phyloP scores from a whole-genome alignment of 2,797 vertebrate genomes.

The Euthynnus affinis region DNA sequence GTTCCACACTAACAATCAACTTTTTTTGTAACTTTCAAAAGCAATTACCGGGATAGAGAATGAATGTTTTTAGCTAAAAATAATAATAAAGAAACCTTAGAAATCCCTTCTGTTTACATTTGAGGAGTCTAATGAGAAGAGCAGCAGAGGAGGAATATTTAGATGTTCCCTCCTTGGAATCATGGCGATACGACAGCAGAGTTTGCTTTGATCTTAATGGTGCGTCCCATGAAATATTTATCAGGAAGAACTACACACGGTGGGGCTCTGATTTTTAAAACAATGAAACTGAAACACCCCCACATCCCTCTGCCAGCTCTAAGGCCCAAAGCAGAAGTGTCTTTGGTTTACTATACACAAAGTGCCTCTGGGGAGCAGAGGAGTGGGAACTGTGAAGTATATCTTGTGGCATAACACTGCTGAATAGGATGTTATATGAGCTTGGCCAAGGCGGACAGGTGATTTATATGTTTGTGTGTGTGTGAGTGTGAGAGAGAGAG shows the following conservation, averaged over 20 bases:
- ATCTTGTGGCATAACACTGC: slow-evolving; percentile 31
- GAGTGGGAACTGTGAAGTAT: slow-evolving; percentile 44
- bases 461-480: slow-evolving; percentile 20
- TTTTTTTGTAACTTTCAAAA: slow-evolving; percentile 1
- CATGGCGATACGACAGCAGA: slow-evolving; percentile 55
- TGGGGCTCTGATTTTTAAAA: slow-evolving; percentile 62
- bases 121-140: slow-evolving; percentile 42
- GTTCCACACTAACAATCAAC: neutral
- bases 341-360: slow-evolving; percentile 41
- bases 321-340: slow-evolving; percentile 45
- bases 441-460: slow-evolving; percentile 9
- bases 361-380: slow-evolving; percentile 50
- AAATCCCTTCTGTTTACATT: slow-evolving; percentile 51
- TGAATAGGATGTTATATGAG: slow-evolving; percentile 51
- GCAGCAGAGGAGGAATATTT: slow-evolving; percentile 39
- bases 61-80: slow-evolving; percentile 21
- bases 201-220: slow-evolving; percentile 69
- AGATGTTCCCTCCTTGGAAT: slow-evolving; percentile 56
- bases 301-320: slow-evolving; percentile 23
- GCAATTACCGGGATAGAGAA: neutral
- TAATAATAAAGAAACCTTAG: slow-evolving; percentile 6
- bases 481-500: neutral
- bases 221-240: slow-evolving; percentile 74
- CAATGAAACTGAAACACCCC: slow-evolving; percentile 55
- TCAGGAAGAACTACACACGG: slow-evolving; percentile 64